These are phyloP conservation scores for Trachelus troglodyta DNA, from an alignment of 2,888 invertebrate species.

Conservation along the genomic window DNA sequence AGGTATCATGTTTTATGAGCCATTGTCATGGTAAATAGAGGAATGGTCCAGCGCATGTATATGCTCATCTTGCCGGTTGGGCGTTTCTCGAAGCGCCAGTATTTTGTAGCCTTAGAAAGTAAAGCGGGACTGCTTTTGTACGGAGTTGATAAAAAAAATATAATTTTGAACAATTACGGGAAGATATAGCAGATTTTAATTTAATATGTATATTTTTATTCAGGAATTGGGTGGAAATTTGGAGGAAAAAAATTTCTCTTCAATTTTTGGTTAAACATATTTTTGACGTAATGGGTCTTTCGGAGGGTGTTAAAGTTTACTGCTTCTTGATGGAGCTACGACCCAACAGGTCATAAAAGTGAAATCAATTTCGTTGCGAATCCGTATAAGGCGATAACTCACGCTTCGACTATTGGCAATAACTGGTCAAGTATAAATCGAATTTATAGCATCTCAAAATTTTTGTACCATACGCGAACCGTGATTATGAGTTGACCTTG, in stretches of 20 bases:
- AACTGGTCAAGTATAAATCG: neutral
- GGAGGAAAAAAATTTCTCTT: no score
- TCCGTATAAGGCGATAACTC: neutral
- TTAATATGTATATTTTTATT: neutral
- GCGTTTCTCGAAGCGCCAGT: constrained; percentile 10
- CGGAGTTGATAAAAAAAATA: neutral
- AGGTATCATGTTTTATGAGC: constrained; percentile 42
- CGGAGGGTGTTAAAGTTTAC: neutral
- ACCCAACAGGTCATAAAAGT: neutral
- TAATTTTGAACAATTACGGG: neutral
- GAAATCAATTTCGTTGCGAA: neutral
- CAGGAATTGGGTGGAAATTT: no score
- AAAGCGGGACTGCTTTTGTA: neutral
- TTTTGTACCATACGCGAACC: neutral
- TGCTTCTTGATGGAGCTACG: neutral
- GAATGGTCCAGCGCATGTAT: constrained; percentile 27
- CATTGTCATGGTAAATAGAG: constrained; percentile 43
- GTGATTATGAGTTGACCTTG: neutral
- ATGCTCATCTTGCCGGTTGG: neutral
- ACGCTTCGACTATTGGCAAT: neutral
- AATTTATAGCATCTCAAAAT: neutral
- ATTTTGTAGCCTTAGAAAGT: neutral
- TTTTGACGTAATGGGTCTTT: neutral
- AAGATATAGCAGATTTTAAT: neutral
- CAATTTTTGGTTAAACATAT: neutral